Conservation (phyloP, 2,113 vertebrate species). For the Tachuris rubrigastra region DNA sequence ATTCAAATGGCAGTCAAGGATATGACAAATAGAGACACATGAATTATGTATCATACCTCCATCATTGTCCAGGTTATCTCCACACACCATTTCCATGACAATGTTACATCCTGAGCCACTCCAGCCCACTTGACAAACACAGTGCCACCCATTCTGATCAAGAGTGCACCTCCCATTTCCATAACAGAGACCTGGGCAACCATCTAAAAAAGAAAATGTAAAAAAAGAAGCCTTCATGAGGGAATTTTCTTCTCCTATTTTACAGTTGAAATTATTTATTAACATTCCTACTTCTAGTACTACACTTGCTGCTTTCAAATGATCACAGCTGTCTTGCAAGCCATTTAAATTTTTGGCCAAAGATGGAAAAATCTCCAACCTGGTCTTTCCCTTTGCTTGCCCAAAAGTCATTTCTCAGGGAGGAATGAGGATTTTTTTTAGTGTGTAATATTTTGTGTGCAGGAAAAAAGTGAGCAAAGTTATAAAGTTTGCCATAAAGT, state of each 20-base stretch:
- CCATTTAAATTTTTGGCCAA: not conserved
- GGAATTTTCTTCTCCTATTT: not conserved
- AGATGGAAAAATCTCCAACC: not conserved
- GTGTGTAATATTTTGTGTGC: not conserved
- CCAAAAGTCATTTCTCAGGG: not conserved
- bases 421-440: not conserved
- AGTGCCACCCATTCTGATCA: constrained; percentile 98
- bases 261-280: not conserved
- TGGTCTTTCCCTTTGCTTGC: not conserved
- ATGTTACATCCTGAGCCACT: constrained; percentile 92
- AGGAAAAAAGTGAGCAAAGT: not conserved
- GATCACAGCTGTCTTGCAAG: not conserved
- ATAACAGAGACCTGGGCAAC: constrained; percentile 94
- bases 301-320: not conserved
- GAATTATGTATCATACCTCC: constrained; percentile 81
- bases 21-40: not conserved
- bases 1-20: not conserved
- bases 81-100: constrained; percentile 98
- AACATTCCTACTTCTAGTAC: not conserved
- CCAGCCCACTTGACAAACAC: constrained; percentile 97
- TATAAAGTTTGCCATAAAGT: not conserved
- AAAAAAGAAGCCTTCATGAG: not conserved
- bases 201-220: constrained; percentile 76
- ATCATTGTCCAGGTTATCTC: constrained; percentile 94
- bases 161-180: constrained; percentile 96